Evolutionary conservation across 2,888 invertebrate species (phyloP).

Genomic region (Drosophila acutilabella): DNA sequence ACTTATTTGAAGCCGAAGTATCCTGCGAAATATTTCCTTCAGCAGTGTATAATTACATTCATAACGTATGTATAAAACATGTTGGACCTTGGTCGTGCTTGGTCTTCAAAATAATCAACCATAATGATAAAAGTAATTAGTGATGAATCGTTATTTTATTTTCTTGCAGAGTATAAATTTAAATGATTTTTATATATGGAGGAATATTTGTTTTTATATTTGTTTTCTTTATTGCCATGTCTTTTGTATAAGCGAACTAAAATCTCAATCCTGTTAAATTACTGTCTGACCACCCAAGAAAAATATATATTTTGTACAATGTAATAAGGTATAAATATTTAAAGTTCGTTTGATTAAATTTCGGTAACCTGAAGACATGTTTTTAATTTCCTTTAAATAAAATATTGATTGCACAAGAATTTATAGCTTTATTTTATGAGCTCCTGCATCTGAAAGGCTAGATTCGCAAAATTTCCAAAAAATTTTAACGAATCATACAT

Average conservation of each 20-base stretch:
- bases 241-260: neutral
- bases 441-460: too few species aligned
- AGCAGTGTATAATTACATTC: conserved; percentile 5
- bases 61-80: conserved; percentile 5
- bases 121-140: too few species aligned
- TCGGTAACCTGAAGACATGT: conserved; percentile 13
- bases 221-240: neutral
- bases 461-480: too few species aligned
- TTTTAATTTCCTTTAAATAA: conserved; percentile 16
- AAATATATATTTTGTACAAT: neutral
- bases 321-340: too few species aligned
- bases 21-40: conserved; percentile 1
- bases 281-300: neutral
- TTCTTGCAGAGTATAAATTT: conserved; percentile 4
- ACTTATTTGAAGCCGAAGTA: neutral
- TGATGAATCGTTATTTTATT: conserved; percentile 10
- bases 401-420: conserved; percentile 3
- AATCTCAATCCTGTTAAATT: neutral
- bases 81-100: too few species aligned
- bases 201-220: neutral
- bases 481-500: too few species aligned
- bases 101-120: too few species aligned
- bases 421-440: too few species aligned
- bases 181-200: neutral
- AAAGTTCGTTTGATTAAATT: neutral